Base-by-base conservation (phyloP, 2,888 invertebrate genomes). In the Megamerina dolium region DNA sequence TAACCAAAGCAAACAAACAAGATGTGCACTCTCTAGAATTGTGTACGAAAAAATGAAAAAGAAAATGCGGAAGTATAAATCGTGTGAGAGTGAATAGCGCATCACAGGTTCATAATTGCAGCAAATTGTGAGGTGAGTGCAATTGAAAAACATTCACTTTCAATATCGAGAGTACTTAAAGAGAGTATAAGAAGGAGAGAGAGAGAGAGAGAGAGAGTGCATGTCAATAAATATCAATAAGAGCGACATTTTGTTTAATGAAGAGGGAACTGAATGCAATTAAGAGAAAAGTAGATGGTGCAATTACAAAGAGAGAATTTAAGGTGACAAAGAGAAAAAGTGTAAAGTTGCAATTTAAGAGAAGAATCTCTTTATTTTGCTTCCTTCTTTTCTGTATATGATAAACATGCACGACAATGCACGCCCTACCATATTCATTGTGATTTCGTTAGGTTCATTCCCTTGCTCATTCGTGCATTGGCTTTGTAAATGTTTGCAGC, bases 61-160 rank as follows among this genome's bases (percentile, higher is more conserved):
- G 51, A 49, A 50, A 54, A 54, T 52, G 54, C 54, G 52, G 54
- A 54, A 54, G 45, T 51, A 44, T 49, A 44, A 33, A 10, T 20
- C 43, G 41, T 27, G 37, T 29, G 37, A 43, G 36, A 41, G 37
- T 32, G 35, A 42, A 21, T 31, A 38, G 14, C 20, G 20, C 14
- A 31, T 23, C 27, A n/a, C n/a, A n/a, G n/a, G n/a, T n/a, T n/a
- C n/a, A n/a, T n/a, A n/a, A n/a, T n/a, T n/a, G n/a, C n/a, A n/a
- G n/a, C n/a, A n/a, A n/a, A n/a, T n/a, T 23, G 23, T 23, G 6
- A 8, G 6, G 6, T 8, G 8, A 23, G 10, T 10, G 10, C 6
- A 23, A 42, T 27, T 13, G 23, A 38, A 38, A 42, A 41, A 43
- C 30, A 46, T 46, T 46, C 46, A 43, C 46, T 48, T 39, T 45